Base-by-base conservation (phyloP, 2,797 vertebrate genomes). In the Arctocebus calabarensis region DNA sequence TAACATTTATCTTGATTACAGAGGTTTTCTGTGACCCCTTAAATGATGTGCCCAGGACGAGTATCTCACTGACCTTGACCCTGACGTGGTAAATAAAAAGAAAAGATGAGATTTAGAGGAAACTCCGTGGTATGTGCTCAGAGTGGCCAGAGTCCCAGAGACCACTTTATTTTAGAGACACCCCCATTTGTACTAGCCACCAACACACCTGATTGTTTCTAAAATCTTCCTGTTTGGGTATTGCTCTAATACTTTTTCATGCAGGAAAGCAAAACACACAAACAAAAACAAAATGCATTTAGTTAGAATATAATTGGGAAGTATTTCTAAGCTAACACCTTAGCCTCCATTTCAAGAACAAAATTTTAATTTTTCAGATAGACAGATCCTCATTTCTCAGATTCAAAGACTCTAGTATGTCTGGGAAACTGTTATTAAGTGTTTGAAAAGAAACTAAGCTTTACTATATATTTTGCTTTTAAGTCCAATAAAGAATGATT, bases 171-270 rank as follows among this genome's bases (percentile, higher is more conserved):
- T 5, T n/a, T 19, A 59, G 32, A 82, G 40, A 45, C 13, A 7
- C 48, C 8, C 16, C 0, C 0, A 32, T 25, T 34, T 2, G 7
- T 2, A 34, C 13, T 27, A 10, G 19, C 34, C 32, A 20, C 4
- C 2, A 6, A 7, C 27, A 68, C 32, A 10, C 12, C 37, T 23
- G 43, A 23, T 70, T 17, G 12, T 48, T 73, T 34, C 82, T 62
- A 32, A 45, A 79, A 8, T 62, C 22, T 62, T 48, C 48, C 34
- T 16, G 19, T 25, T 17, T 13, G 2, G 2, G 23, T n/a, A 2
- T 9, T 25, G 27, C 25, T 55, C 48, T 17, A 10, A 61, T 16
- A 37, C 32, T 78, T 84, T 32, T 71, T 70, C 57, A 70, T 13
- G 7, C 82, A 81, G 52, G 40, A 57, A 66, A 85, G 19, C 11